Conservation (phyloP, 2,113 vertebrate genomes). For the Boleophthalmus pectinirostris region DNA sequence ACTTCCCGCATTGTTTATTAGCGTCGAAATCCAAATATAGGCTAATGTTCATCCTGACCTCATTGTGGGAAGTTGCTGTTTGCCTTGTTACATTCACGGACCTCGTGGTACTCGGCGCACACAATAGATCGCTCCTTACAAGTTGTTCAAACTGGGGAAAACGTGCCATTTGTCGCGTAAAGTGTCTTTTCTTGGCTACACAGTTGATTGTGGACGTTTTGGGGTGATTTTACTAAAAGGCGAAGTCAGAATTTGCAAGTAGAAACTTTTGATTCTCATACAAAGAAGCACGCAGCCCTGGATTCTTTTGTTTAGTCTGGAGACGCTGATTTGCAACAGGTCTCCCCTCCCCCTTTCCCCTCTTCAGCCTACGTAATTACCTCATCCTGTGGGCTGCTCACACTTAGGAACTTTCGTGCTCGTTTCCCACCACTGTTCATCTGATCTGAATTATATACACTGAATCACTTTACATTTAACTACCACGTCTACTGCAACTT, state of each 20-base stretch:
- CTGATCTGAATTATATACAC: neutral
- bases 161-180: neutral
- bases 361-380: conserved; percentile 71
- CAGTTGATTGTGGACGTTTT: neutral
- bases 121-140: conserved; percentile 69
- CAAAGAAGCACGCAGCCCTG: conserved; percentile 62
- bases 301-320: conserved; percentile 84
- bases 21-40: conserved; percentile 24
- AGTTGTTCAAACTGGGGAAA: conserved; percentile 47
- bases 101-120: conserved; percentile 75
- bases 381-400: conserved; percentile 66
- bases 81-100: conserved; percentile 68
- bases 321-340: conserved; percentile 83
- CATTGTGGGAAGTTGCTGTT: conserved; percentile 74
- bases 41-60: conserved; percentile 68
- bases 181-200: neutral
- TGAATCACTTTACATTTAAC: neutral
- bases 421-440: conserved; percentile 45
- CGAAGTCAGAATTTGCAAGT: conserved; percentile 9
- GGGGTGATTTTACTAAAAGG: neutral
- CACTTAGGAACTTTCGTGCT: conserved; percentile 60
- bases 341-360: conserved; percentile 72
- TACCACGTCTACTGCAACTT: neutral
- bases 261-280: conserved; percentile 63
- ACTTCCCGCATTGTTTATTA: neutral